A percentile compares a stretch with the other conserved stretches of the same genome.
These are phyloP conservation scores for Pungitius pungitius DNA, from an alignment of 2,113 vertebrate genomes.

Conservation along the genomic window DNA sequence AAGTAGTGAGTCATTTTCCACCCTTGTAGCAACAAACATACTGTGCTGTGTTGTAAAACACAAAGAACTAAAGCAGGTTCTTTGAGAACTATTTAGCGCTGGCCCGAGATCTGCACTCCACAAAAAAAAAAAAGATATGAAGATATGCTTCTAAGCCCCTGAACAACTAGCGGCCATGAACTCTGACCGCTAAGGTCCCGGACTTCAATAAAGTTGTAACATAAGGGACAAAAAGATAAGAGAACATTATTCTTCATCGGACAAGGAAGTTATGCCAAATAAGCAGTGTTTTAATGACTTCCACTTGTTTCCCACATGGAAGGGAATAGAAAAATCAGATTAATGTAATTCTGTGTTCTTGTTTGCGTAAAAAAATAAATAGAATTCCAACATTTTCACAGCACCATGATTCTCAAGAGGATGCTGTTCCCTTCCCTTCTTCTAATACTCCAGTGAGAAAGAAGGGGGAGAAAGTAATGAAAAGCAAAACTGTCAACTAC, in stretches of 20 bases:
- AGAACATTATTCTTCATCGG: background rate
- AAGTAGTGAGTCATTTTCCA: slow-evolving; percentile 66
- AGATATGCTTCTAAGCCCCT: slow-evolving; percentile 38
- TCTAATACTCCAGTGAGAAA: slow-evolving; percentile 24
- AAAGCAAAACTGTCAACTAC: slow-evolving; percentile 51
- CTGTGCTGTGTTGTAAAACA: slow-evolving; percentile 20
- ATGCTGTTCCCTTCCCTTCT: slow-evolving; percentile 14
- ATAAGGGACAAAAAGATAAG: background rate
- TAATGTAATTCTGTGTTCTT: slow-evolving; percentile 27
- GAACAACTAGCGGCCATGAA: slow-evolving; percentile 51
- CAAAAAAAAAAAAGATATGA: slow-evolving; percentile 28
- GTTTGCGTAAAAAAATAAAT: slow-evolving; percentile 14
- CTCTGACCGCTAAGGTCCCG: slow-evolving; percentile 34
- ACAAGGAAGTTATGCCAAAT: slow-evolving; percentile 1
- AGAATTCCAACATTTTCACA: slow-evolving; percentile 30
- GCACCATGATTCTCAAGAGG: slow-evolving; percentile 14
- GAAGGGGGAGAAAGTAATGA: slow-evolving; percentile 20
- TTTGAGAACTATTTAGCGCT: slow-evolving; percentile 42
- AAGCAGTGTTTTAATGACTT: slow-evolving; percentile 2
- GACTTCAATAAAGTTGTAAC: slow-evolving; percentile 1
- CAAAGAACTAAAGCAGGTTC: slow-evolving; percentile 14
- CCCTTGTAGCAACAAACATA: slow-evolving; percentile 41
- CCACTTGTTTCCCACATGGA: slow-evolving; percentile 6
- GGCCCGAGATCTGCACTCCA: slow-evolving; percentile 37
- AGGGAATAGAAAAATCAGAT: background rate